phyloP scores from a whole-genome alignment of 2,888 invertebrate genomes.

The Callimorpha dominula region DNA sequence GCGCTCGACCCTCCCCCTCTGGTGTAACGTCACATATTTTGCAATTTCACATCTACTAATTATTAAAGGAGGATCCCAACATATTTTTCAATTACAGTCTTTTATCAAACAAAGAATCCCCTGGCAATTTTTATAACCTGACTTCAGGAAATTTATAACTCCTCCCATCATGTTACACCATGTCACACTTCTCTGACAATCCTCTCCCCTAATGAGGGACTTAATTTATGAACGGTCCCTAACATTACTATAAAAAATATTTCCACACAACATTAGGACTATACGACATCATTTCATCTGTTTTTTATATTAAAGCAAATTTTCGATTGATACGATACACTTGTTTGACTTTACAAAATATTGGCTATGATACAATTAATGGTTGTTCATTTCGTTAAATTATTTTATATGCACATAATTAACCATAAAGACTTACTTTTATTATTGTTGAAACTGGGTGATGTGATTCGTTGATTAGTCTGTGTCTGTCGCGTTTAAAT shows the following conservation, averaged over 20 bases:
- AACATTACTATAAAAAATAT: background rate
- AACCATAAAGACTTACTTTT: conserved; percentile 27
- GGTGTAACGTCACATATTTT: background rate
- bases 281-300: background rate
- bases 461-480: conserved; percentile 20
- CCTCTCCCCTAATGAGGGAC: background rate
- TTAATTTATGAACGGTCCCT: background rate
- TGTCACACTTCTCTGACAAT: background rate
- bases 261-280: background rate
- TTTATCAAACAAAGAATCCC: background rate
- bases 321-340: background rate
- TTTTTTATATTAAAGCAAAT: background rate
- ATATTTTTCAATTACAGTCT: background rate
- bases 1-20: background rate
- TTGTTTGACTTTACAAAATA: background rate
- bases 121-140: background rate
- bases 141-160: background rate
- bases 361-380: conserved; percentile 19
- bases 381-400: conserved; percentile 41
- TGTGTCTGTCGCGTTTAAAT: background rate
- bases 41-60: background rate
- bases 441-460: conserved; percentile 16
- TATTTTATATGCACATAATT: conserved; percentile 35
- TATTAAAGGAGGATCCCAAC: background rate
- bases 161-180: background rate